Conservation (phyloP, 2,797 vertebrate species). For the Macroramphosus scolopax region DNA sequence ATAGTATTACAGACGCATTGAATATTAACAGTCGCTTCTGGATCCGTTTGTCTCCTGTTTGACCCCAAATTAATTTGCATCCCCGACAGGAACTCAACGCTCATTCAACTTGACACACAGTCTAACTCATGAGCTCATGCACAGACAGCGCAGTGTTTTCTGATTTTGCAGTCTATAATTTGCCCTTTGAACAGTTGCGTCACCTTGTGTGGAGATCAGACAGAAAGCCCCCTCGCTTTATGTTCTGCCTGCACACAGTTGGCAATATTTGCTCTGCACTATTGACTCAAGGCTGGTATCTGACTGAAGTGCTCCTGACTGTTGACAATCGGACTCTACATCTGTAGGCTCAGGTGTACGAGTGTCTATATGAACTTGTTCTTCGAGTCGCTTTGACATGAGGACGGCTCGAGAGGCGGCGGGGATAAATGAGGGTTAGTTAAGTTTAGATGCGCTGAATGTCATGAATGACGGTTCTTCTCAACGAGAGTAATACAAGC, state of each 20-base stretch:
- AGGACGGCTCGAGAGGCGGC: too few species aligned
- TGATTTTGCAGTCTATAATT: neutral
- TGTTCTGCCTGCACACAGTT: neutral
- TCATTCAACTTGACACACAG: too few species aligned
- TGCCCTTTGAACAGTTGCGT: constrained; percentile 48
- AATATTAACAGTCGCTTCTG: neutral
- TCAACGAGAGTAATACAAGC: constrained; percentile 17
- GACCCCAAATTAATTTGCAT: neutral
- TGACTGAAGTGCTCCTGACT: constrained; percentile 22
- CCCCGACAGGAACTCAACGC: neutral
- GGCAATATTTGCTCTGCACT: constrained; percentile 48
- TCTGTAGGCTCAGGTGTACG: too few species aligned
- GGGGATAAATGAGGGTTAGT: constrained; percentile 8
- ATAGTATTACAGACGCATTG: neutral
- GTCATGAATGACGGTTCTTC: constrained; percentile 28
- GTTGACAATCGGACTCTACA: too few species aligned
- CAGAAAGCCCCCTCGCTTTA: constrained; percentile 16
- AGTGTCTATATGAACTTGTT: too few species aligned
- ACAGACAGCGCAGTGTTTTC: neutral
- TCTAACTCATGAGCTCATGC: too few species aligned
- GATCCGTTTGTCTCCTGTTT: neutral
- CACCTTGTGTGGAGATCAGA: constrained; percentile 33
- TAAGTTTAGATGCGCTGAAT: constrained; percentile 6
- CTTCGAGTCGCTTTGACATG: too few species aligned
- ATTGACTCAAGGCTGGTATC: constrained; percentile 54